Conservation (phyloP, 2,113 vertebrate species). For the Psephotus haematonotus region DNA sequence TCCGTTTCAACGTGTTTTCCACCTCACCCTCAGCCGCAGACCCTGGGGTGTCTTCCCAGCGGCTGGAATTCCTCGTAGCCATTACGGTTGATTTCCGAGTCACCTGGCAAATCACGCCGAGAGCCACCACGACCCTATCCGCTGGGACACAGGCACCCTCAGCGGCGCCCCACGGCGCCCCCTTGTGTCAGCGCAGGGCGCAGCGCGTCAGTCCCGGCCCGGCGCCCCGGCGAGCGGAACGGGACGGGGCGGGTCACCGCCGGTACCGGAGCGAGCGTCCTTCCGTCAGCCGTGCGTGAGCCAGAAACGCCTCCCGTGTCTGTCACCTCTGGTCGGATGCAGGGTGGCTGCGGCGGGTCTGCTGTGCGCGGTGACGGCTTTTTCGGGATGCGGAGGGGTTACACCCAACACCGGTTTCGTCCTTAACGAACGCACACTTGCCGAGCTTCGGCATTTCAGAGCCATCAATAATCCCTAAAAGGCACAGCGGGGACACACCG, state of each 20-base stretch:
- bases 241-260: too few species aligned
- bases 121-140: background rate
- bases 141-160: background rate
- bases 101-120: background rate
- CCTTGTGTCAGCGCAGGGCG: background rate
- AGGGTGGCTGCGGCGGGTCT: background rate
- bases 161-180: rapidly evolving
- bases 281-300: rapidly evolving
- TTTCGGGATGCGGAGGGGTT: rapidly evolving
- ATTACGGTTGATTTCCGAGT: background rate
- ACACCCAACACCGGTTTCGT: background rate
- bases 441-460: background rate
- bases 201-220: background rate
- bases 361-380: background rate
- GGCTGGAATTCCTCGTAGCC: background rate
- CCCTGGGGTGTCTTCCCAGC: background rate
- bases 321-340: background rate
- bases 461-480: background rate
- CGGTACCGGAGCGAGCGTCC: too few species aligned
- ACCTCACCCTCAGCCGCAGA: background rate
- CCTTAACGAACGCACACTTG: rapidly evolving
- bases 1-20: background rate
- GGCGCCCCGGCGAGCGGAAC: rapidly evolving
- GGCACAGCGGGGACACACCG: background rate
- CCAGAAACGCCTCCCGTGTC: rapidly evolving